Base-by-base conservation (phyloP, 2,888 invertebrate genomes). In the Eupithecia exiguata region DNA sequence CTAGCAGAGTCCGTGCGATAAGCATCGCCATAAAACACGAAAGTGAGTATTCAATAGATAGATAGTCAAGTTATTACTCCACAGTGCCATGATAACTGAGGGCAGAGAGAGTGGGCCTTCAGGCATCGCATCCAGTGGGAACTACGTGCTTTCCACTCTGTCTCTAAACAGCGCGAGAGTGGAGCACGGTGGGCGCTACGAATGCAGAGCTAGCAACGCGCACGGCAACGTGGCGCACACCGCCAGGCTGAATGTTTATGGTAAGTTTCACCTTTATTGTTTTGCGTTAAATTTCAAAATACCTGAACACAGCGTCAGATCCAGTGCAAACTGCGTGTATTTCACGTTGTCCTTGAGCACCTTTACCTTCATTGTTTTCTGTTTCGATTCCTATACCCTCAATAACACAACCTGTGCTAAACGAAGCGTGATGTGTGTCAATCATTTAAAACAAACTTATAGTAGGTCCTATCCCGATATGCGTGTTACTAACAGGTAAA, bases 101-200 rank as follows among this genome's bases (percentile, higher is more conserved):
- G 92, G 94, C 0, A 86, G 92, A 9, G 94, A 94, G 81, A 91
- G 81, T 18, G 89, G 92, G 30, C 89, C 92, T 10, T 81, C 90
- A 5, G 89, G 93, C 4, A 83, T 93, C 38, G 89, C 93, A 0
- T 83, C 92, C 0, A 88, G 88, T 71, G 89, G 86, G 77, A 97
- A 97, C 83, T 97, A 97, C 89, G 97, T 98, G 80, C 96, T 98
- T 87, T 97, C 97, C 84, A 97, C 97, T 84, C 94, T 97, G 82
- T 97, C 97, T 86, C 95, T 97, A 84, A 96, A 96, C 78, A 96
- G 96, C 77, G 97, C 97, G 9, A 94, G 96, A 46, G 96, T 97
- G 36, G 97, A 97, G 83, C 98, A 98, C 85, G 98, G 98, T 2
- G 98, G 98, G 0, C 95, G 97, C 58, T 98, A 98, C 89, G 97